Evolutionary conservation across 2,888 invertebrate genomes (phyloP).

Genomic region (Incurvaria masculella): DNA sequence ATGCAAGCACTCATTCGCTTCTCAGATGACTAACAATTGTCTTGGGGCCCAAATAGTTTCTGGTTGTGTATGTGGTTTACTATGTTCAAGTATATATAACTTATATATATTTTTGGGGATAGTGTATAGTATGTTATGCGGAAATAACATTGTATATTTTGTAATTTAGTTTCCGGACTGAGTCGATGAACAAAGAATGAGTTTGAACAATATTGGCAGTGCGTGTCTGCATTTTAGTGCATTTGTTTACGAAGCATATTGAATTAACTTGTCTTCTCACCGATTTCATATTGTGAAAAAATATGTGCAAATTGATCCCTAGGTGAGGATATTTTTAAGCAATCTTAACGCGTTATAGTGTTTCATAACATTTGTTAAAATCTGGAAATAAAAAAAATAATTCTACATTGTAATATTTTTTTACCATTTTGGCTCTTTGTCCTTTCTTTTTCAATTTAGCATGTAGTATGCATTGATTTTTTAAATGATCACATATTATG

Average conservation of each 20-base stretch:
- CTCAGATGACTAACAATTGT: slow-evolving; percentile 53
- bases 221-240: slow-evolving; percentile 60
- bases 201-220: slow-evolving; percentile 35
- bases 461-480: slow-evolving; percentile 7
- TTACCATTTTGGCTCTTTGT: slow-evolving; percentile 14
- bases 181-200: slow-evolving; percentile 26
- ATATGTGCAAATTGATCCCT: too few species aligned
- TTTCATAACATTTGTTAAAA: too few species aligned
- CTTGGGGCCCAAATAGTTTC: slow-evolving; percentile 44
- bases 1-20: slow-evolving; percentile 59
- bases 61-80: slow-evolving; percentile 54
- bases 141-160: slow-evolving; percentile 18
- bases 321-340: too few species aligned
- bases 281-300: slow-evolving; percentile 14
- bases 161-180: slow-evolving; percentile 33
- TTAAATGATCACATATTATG: too few species aligned
- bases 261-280: slow-evolving; percentile 32
- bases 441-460: slow-evolving; percentile 13
- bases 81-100: slow-evolving; percentile 34
- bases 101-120: slow-evolving; percentile 36
- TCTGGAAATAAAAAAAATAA: too few species aligned
- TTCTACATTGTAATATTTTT: too few species aligned
- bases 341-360: too few species aligned
- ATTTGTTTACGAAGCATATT: slow-evolving; percentile 52
- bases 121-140: slow-evolving; percentile 36